Percentiles rank a stretch among this genome's conserved stretches.
Conservation (phyloP, 2,113 vertebrate genomes). For the Ginglymostoma cirratum region DNA sequence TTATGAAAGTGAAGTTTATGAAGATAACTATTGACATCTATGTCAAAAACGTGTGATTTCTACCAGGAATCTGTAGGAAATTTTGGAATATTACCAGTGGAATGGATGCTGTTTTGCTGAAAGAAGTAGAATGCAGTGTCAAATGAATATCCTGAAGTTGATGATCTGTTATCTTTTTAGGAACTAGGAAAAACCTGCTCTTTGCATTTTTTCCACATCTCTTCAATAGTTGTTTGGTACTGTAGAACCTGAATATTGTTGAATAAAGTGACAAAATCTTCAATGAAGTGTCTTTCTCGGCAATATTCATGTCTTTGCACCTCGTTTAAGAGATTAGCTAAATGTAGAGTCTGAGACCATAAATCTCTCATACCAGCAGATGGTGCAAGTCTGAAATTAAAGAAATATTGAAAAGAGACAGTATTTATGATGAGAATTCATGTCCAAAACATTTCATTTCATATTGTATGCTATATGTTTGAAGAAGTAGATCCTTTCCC, state of each 20-base stretch:
- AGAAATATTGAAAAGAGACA: neutral
- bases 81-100: neutral
- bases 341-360: neutral
- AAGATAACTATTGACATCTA: neutral
- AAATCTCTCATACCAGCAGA: neutral
- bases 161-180: neutral
- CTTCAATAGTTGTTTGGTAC: neutral
- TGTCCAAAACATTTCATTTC: constrained; percentile 5
- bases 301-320: neutral
- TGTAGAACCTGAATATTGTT: no score
- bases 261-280: no score
- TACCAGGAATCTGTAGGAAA: neutral
- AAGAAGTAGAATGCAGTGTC: neutral
- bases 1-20: neutral
- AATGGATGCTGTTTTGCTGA: neutral
- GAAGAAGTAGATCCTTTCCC: neutral
- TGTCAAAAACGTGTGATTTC: neutral
- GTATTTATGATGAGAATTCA: neutral
- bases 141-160: neutral
- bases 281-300: no score
- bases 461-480: neutral
- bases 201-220: neutral
- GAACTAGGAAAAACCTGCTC: neutral
- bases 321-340: neutral
- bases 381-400: neutral